Conservation (phyloP, 2,888 invertebrate species). For the Onthophagus sagittarius region DNA sequence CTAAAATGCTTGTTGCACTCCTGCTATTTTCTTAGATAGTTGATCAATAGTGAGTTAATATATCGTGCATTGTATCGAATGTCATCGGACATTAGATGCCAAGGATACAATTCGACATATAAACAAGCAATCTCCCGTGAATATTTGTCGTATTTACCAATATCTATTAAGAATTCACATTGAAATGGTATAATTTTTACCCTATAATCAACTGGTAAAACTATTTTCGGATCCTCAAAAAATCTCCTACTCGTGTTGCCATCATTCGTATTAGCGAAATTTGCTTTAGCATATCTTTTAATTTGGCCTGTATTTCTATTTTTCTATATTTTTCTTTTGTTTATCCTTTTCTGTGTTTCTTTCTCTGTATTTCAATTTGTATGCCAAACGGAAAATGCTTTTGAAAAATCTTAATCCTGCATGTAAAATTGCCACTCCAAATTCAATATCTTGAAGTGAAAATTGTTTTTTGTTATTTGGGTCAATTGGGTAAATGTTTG, state of each 20-base stretch:
- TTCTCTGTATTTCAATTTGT: slow-evolving; percentile 31
- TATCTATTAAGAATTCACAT: too few species aligned
- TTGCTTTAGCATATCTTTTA: slow-evolving; percentile 31
- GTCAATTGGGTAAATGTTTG: too few species aligned
- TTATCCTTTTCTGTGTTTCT: too few species aligned
- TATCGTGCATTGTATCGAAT: too few species aligned
- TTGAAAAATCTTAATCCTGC: slow-evolving; percentile 36
- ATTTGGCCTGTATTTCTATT: too few species aligned
- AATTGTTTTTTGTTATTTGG: slow-evolving; percentile 19
- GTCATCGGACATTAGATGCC: slow-evolving; percentile 32
- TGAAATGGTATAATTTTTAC: slow-evolving; percentile 15
- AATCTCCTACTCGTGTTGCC: slow-evolving; percentile 34
- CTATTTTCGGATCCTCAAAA: slow-evolving; percentile 15
- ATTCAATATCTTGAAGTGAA: slow-evolving; percentile 27
- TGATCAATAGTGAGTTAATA: slow-evolving; percentile 19
- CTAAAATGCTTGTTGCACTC: too few species aligned
- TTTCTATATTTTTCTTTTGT: slow-evolving; percentile 21
- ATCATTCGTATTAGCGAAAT: slow-evolving; percentile 36
- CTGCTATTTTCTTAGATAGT: slow-evolving; percentile 10
- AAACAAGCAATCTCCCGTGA: slow-evolving; percentile 30
- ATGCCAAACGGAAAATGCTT: slow-evolving; percentile 35
- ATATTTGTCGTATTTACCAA: slow-evolving; percentile 28
- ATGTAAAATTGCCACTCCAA: slow-evolving; percentile 31
- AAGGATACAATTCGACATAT: slow-evolving; percentile 35
- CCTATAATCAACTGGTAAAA: slow-evolving; percentile 14